A percentile compares a stretch with the other conserved stretches of the same genome.
Conservation (phyloP, 2,888 invertebrate species). For the Caenorhabditis macrosperma region DNA sequence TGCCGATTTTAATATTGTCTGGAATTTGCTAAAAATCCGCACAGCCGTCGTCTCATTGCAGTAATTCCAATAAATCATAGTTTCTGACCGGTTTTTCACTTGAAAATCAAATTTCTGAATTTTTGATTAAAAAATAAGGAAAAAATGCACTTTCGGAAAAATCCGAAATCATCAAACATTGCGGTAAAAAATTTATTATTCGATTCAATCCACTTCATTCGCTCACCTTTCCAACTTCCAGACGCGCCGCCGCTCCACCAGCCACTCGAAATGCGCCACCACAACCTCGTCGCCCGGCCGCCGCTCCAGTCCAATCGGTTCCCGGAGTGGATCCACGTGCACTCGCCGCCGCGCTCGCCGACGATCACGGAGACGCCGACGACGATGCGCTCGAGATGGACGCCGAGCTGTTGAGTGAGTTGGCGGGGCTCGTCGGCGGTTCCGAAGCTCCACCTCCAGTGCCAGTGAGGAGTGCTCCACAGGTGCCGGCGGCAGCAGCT, state of each 20-base stretch:
- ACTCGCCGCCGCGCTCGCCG: conserved; percentile 60
- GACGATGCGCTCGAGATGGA: conserved; percentile 59
- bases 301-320: conserved; percentile 5
- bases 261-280: conserved; percentile 14
- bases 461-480: conserved; percentile 5
- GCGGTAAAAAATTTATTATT: no score
- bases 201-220: no score
- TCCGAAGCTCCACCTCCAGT: conserved; percentile 2
- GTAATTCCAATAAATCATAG: no score
- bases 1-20: no score
- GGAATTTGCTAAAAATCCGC: no score
- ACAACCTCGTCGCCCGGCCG: conserved; percentile 13
- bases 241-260: conserved; percentile 8
- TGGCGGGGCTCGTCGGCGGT: conserved; percentile 54
- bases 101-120: no score
- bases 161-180: no score
- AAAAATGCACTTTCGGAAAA: no score
- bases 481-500: conserved; percentile 17
- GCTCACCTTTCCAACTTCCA: background rate
- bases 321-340: conserved; percentile 59
- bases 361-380: conserved; percentile 35
- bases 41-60: no score
- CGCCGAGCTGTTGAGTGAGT: conserved; percentile 58
- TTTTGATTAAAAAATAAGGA: no score
- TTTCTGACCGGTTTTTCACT: no score